These are phyloP conservation scores for Pseudopipra pipra DNA, from an alignment of 2,113 vertebrate species.

Conservation along the genomic window DNA sequence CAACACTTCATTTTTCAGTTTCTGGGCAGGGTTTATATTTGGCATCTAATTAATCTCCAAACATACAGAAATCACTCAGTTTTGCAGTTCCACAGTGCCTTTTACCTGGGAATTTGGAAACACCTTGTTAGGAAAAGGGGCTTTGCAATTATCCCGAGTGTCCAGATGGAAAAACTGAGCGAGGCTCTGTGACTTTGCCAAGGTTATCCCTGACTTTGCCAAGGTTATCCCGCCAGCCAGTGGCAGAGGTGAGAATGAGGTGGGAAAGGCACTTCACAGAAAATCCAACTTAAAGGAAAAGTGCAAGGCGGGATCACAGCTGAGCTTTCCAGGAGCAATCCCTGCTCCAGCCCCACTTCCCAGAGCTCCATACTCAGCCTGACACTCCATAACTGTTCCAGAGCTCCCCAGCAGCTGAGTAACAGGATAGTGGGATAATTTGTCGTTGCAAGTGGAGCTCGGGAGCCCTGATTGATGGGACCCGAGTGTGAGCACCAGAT, in stretches of 20 bases:
- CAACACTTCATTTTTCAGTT: constrained; percentile 45
- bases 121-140: not conserved
- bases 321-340: not conserved
- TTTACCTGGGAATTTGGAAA: not conserved
- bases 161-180: constrained; percentile 4
- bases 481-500: not conserved
- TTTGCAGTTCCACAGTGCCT: not conserved
- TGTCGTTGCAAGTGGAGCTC: not conserved
- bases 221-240: not conserved
- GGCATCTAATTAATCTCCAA: constrained; percentile 40
- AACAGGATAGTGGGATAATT: not conserved
- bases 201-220: not conserved
- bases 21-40: not conserved
- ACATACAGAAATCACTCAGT: not conserved
- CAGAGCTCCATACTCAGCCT: fast-evolving
- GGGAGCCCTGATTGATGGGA: not conserved
- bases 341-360: not conserved
- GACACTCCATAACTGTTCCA: not conserved
- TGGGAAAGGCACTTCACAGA: not conserved
- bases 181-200: not conserved
- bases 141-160: not conserved
- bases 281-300: not conserved
- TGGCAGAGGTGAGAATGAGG: not conserved
- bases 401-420: not conserved
- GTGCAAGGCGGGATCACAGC: not conserved